Evolutionary conservation across 1,140 invertebrate species (phyloP).

Genomic region (Pteromalus puparum): DNA sequence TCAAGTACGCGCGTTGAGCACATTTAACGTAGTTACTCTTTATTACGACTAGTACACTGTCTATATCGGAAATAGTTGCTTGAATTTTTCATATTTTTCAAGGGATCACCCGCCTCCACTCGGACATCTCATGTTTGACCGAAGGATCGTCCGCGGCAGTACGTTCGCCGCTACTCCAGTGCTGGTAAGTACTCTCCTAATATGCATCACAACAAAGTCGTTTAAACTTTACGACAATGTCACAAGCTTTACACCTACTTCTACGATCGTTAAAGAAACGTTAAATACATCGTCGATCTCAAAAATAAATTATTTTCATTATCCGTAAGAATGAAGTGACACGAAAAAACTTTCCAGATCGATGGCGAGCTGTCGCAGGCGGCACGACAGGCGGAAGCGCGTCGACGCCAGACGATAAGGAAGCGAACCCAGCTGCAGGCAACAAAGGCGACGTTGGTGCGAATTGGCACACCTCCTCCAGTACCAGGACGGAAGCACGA

Average conservation of each 20-base stretch:
- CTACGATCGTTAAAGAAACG: no score
- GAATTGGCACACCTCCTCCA: slow-evolving; percentile 81
- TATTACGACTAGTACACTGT: background rate
- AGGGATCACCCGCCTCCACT: slow-evolving; percentile 76
- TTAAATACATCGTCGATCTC: background rate
- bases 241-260: no score
- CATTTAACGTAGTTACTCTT: background rate
- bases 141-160: slow-evolving; percentile 87
- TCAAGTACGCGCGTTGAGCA: slow-evolving; percentile 41
- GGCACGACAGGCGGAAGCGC: slow-evolving; percentile 77
- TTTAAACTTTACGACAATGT: no score
- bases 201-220: background rate
- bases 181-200: slow-evolving; percentile 64
- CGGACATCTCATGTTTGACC: slow-evolving; percentile 91
- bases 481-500: slow-evolving; percentile 88
- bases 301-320: background rate
- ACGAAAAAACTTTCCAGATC: slow-evolving; percentile 66
- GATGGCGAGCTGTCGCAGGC: slow-evolving; percentile 78
- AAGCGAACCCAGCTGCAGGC: slow-evolving; percentile 76
- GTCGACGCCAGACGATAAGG: slow-evolving; percentile 78
- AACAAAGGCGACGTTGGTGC: slow-evolving; percentile 72
- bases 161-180: slow-evolving; percentile 81
- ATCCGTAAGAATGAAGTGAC: background rate
- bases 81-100: slow-evolving; percentile 57
- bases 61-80: background rate